A percentile compares a stretch with the other conserved stretches of the same genome.
These are phyloP conservation scores for Leptopilina syphax DNA, from an alignment of 2,888 invertebrate genomes.

Conservation along the genomic window DNA sequence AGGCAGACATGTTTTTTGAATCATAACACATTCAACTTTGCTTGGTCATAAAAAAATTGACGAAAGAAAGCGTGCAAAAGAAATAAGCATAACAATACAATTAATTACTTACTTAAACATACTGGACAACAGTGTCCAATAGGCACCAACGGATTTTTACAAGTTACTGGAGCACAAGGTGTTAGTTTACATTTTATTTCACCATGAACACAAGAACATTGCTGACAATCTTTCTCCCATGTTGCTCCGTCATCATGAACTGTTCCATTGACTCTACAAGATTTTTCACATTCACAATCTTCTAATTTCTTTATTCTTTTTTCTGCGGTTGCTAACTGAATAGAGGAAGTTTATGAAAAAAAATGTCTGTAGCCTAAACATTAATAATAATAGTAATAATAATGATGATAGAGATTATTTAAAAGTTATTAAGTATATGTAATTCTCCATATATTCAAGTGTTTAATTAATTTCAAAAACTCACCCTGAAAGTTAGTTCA, in stretches of 20 bases:
- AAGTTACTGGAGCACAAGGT: slow-evolving; percentile 86
- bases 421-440: too few relatives aligned
- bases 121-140: slow-evolving; percentile 91
- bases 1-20: too few relatives aligned
- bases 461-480: slow-evolving; percentile 63
- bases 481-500: slow-evolving; percentile 90
- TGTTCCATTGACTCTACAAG: slow-evolving; percentile 89
- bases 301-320: slow-evolving; percentile 87
- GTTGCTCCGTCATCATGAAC: slow-evolving; percentile 89
- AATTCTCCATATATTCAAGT: too few relatives aligned
- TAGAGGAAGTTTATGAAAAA: slow-evolving; percentile 52
- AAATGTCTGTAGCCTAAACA: too few relatives aligned
- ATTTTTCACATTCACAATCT: slow-evolving; percentile 94
- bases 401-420: too few relatives aligned
- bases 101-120: slow-evolving; percentile 86
- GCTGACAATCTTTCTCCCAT: slow-evolving; percentile 91
- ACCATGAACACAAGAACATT: slow-evolving; percentile 93
- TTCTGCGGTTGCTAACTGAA: slow-evolving; percentile 89
- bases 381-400: too few relatives aligned
- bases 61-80: too few relatives aligned
- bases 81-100: too few relatives aligned
- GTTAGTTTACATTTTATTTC: slow-evolving; percentile 90
- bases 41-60: too few relatives aligned
- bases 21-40: too few relatives aligned
- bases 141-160: slow-evolving; percentile 88